A percentile compares a stretch with the other conserved stretches of the same genome.
These are phyloP conservation scores for Tragulus kanchil DNA, from an alignment of 2,113 vertebrate species.

Conservation along the genomic window DNA sequence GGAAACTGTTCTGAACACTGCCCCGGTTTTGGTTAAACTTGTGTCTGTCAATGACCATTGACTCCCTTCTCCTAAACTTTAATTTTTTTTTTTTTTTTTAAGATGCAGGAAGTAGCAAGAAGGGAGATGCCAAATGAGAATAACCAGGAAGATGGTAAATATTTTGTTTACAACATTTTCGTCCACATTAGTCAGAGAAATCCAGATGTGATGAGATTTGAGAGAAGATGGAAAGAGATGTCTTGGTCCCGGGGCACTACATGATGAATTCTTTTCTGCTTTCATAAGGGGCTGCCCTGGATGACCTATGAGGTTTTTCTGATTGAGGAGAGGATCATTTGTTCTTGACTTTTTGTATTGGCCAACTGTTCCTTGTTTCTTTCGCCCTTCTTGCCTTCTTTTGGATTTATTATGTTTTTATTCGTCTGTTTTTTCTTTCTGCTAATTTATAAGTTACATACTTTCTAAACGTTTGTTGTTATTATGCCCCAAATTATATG, in stretches of 20 bases:
- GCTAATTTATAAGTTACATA: slow-evolving; percentile 25
- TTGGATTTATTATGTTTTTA: slow-evolving; percentile 41
- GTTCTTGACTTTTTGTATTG: slow-evolving; percentile 15
- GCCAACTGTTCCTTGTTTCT: background rate
- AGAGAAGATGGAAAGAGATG: background rate
- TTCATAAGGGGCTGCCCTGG: background rate
- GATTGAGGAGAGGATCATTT: slow-evolving; percentile 32
- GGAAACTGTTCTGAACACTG: background rate
- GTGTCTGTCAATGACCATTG: background rate
- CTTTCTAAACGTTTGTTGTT: slow-evolving; percentile 40
- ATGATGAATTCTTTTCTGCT: background rate
- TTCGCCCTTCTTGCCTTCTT: slow-evolving; percentile 34
- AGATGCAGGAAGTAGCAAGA: slow-evolving; percentile 75
- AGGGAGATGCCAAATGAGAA: slow-evolving; percentile 72
- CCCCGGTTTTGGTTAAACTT: background rate
- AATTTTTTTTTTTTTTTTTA: slow-evolving; percentile 67
- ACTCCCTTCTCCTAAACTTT: slow-evolving; percentile 61
- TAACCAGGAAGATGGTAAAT: slow-evolving; percentile 81
- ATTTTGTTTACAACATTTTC: slow-evolving; percentile 50
- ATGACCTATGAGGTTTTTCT: background rate
- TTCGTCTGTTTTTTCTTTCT: background rate
- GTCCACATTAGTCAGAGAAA: background rate
- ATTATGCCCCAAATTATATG: background rate
- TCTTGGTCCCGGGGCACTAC: background rate
- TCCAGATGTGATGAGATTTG: slow-evolving; percentile 28